phyloP scores from a whole-genome alignment of 2,888 invertebrate species.

The Heliconius ethilla region DNA sequence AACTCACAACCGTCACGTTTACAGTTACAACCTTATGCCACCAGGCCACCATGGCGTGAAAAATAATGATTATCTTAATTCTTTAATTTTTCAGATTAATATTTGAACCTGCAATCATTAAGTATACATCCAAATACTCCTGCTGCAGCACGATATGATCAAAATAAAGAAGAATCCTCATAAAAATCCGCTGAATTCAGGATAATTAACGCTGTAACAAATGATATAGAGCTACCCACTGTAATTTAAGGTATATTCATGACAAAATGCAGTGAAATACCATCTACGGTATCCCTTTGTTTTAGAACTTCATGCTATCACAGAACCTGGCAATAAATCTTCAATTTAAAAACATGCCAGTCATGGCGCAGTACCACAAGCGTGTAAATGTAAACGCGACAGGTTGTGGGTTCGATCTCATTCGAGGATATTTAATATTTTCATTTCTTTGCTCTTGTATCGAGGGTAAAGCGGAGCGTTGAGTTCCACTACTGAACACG shows the following conservation, averaged over 20 bases:
- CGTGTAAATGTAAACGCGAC: too few species aligned
- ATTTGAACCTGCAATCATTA: too few species aligned
- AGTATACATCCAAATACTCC: neutral
- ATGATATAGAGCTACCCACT: neutral
- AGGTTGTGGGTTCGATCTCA: neutral
- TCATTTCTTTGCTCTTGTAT: too few species aligned
- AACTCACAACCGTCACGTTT: too few species aligned
- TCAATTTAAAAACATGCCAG: neutral
- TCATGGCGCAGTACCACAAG: too few species aligned
- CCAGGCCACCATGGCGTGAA: too few species aligned
- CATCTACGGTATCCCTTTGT: neutral
- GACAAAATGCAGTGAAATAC: neutral
- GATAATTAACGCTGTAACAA: neutral
- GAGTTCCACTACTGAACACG: too few species aligned
- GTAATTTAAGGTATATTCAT: conserved; percentile 1
- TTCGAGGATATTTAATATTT: too few species aligned
- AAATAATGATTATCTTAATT: too few species aligned
- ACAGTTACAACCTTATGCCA: too few species aligned
- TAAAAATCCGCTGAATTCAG: neutral
- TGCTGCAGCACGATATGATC: neutral
- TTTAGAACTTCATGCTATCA: neutral
- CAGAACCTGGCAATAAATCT: neutral
- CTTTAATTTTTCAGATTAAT: too few species aligned
- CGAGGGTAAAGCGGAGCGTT: too few species aligned
- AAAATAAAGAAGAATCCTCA: neutral